Evolutionary conservation across 2,888 invertebrate genomes (phyloP).

Genomic region (Leucozona laternaria): DNA sequence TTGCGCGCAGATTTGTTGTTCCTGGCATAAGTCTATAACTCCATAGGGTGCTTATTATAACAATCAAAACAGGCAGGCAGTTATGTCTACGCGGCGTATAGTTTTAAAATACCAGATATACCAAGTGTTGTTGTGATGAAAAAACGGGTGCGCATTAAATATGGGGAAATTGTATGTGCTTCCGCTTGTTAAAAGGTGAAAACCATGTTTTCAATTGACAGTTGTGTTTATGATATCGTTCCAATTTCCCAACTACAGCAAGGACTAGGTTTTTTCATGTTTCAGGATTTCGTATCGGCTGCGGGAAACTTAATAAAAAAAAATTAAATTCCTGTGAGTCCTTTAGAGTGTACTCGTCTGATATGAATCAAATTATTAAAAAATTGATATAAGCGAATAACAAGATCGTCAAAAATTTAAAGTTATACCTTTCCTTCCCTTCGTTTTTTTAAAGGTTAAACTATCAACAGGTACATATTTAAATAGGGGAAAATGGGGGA

Average conservation of each 20-base stretch:
- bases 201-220: constrained; percentile 52
- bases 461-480: too few relatives aligned
- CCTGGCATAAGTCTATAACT: constrained; percentile 2
- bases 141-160: constrained; percentile 41
- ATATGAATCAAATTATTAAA: too few relatives aligned
- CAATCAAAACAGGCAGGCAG: constrained; percentile 31
- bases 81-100: not conserved
- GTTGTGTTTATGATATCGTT: constrained; percentile 39
- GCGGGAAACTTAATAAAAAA: not conserved
- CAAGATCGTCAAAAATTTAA: too few relatives aligned
- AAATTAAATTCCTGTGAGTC: too few relatives aligned
- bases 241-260: not conserved
- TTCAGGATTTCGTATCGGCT: not conserved
- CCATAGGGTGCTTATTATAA: constrained; percentile 35
- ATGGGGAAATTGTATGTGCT: constrained; percentile 58
- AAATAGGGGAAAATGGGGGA: too few relatives aligned
- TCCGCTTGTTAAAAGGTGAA: constrained; percentile 67
- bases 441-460: too few relatives aligned
- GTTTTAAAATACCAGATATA: constrained; percentile 27
- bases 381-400: too few relatives aligned
- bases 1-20: constrained; percentile 61
- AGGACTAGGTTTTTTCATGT: not conserved
- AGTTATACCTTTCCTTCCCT: too few relatives aligned
- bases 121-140: constrained; percentile 25
- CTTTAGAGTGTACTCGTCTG: too few relatives aligned